Base-by-base conservation (phyloP, 2,888 invertebrate genomes). In the Noctua janthe region DNA sequence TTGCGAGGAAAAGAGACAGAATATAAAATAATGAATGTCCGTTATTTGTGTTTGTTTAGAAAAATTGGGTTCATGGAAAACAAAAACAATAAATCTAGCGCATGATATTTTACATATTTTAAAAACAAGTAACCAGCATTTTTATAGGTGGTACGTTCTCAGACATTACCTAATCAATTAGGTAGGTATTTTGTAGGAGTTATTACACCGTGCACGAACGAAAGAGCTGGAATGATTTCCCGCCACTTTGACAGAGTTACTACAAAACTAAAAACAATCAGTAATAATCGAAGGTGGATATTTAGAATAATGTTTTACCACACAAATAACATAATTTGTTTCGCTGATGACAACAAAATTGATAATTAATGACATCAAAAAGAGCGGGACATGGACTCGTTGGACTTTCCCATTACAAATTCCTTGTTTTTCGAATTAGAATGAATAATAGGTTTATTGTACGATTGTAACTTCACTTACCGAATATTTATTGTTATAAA, bases 401-500 rank as follows among this genome's bases (percentile, higher is more conserved):
- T 95, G 94, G 95, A 96, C 96, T 96, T 95, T 95, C 95, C 95
- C 96, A 95, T 92, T 91, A 91, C 83, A 87, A 90, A 92, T 88
- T 91, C 88, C 93, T 91, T 94, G 94, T 95, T 95, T 94, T 94
- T 92, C 91, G 88, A 92, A 91, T 89, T 91, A 87, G 84, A 85
- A 81, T 79, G 88, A 88, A 87, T 76, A 87, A 90, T 67, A 85
- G 81, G 73, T 77, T 76, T 84, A 81, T 81, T 84, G 70, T 85
- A 85, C 66, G 62, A 76, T 84, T 76, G 29, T 86, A 90, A 89
- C 73, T 86, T 80, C 80, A 98, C 98, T 98, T 97, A 98, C 98
- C 97, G 97, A 97, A 97, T 97, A 97, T 97, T 97, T 98, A 97
- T 97, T 97, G 91, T 96, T 94, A 95, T 97, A 97, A 95, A 97